These are phyloP conservation scores for Choloepus didactylus DNA, from an alignment of 2,797 vertebrate genomes.

Conservation along the genomic window DNA sequence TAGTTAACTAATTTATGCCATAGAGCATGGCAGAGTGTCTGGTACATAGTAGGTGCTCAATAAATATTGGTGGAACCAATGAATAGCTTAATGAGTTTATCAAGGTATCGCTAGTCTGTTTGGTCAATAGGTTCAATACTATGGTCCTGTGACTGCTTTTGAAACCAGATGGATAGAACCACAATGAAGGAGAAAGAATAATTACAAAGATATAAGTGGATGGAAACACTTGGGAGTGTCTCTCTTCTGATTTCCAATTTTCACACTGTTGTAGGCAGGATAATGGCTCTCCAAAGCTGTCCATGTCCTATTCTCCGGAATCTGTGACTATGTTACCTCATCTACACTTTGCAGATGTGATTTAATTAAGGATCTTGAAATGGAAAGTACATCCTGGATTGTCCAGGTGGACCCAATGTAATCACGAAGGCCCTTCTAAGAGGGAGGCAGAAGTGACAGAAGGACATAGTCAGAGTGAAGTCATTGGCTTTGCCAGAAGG, in stretches of 20 bases:
- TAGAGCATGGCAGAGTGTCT: background rate
- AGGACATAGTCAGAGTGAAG: no score
- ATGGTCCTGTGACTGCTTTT: background rate
- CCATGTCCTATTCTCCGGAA: no score
- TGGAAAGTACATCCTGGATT: no score
- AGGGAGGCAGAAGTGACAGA: background rate
- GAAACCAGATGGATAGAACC: background rate
- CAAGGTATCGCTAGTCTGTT: background rate
- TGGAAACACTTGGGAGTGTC: background rate
- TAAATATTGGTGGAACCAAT: background rate
- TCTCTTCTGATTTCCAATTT: background rate
- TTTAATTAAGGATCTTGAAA: no score
- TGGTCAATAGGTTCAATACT: background rate
- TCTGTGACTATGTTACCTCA: no score
- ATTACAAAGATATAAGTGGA: background rate
- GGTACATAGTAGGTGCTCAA: background rate
- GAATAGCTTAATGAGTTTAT: background rate
- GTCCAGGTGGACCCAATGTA: no score
- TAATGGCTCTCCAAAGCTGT: no score
- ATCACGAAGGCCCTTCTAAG: background rate
- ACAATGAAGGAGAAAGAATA: background rate
- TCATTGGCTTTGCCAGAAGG: background rate
- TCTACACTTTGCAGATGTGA: no score
- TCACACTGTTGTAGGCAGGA: background rate
- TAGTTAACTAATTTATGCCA: background rate